phyloP scores from a whole-genome alignment of 1,140 invertebrate species.

The Aphaenogaster ashmeadi region DNA sequence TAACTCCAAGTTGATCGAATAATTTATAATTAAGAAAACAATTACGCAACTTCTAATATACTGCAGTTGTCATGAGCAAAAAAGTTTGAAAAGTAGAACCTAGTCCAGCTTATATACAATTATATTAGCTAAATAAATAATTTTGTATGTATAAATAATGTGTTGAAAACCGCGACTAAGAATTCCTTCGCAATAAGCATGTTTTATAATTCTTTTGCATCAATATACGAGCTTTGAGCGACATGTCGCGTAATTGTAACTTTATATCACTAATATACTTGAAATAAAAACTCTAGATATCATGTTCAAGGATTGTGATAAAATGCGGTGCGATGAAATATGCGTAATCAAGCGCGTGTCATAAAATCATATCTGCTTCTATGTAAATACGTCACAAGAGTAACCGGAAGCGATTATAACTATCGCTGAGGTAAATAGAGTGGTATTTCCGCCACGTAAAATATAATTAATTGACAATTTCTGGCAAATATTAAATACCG shows the following conservation, averaged over 20 bases:
- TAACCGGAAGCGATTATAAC: constrained; percentile 39
- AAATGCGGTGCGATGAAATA: neutral
- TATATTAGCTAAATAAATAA: constrained; percentile 8
- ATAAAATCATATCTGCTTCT: constrained; percentile 43
- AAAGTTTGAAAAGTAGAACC: neutral
- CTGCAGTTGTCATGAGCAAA: neutral
- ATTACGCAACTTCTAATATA: neutral
- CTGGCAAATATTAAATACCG: neutral
- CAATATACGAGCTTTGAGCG: neutral
- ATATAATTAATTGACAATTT: constrained; percentile 11
- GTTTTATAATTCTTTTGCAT: neutral
- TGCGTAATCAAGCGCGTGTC: constrained; percentile 12
- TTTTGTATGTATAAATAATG: neutral
- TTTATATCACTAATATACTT: constrained; percentile 5
- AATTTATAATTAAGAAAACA: neutral
- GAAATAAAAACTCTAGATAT: constrained; percentile 43
- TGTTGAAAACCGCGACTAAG: neutral
- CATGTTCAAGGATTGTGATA: constrained; percentile 53
- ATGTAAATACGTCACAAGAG: constrained; percentile 16
- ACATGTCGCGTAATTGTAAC: constrained; percentile 32
- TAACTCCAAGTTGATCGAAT: neutral
- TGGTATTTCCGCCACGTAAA: neutral
- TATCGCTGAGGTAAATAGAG: constrained; percentile 8
- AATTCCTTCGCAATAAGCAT: neutral
- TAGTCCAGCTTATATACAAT: neutral